A percentile compares a stretch with the other conserved stretches of the same genome.
Evolutionary conservation across 1,140 invertebrate species (phyloP).

Genomic region (Hyposmocoma kahamanoa): DNA sequence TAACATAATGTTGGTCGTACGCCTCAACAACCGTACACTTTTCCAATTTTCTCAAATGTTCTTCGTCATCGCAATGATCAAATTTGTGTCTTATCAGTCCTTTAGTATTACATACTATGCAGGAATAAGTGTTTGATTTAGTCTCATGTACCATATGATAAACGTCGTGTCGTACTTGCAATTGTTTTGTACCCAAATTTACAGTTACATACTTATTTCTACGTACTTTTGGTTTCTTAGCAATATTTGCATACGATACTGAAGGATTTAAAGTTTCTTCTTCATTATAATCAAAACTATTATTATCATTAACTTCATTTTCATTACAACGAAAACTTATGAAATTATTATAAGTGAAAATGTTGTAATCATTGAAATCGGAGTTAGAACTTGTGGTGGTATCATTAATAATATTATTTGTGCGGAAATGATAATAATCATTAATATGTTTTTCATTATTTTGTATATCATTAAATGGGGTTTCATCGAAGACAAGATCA

Average conservation of each 20-base stretch:
- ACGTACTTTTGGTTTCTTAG: conserved; percentile 3
- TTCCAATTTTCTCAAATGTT: conserved; percentile 16
- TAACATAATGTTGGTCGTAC: conserved; percentile 15
- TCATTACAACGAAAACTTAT: too few relatives aligned
- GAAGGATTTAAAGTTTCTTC: too few relatives aligned
- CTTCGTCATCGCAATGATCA: conserved; percentile 14
- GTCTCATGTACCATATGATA: conserved; percentile 23
- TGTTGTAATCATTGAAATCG: too few relatives aligned
- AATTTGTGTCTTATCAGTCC: conserved; percentile 6
- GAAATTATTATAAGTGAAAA: too few relatives aligned
- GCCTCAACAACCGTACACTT: conserved; percentile 10
- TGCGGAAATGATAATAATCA: too few relatives aligned
- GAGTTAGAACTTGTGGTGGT: too few relatives aligned
- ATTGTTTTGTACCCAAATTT: conserved; percentile 11
- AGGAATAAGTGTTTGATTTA: conserved; percentile 19
- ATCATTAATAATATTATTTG: too few relatives aligned
- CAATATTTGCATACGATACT: conserved; percentile 9
- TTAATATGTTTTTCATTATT: too few relatives aligned
- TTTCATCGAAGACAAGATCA: too few relatives aligned
- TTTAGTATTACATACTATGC: conserved; percentile 23
- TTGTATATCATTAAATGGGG: too few relatives aligned
- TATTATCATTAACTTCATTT: too few relatives aligned
- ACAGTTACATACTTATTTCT: conserved; percentile 2
- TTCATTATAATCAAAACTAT: too few relatives aligned
- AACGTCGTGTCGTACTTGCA: conserved; percentile 17